phyloP scores from a whole-genome alignment of 2,888 invertebrate species.

The Octodonta nipae region DNA sequence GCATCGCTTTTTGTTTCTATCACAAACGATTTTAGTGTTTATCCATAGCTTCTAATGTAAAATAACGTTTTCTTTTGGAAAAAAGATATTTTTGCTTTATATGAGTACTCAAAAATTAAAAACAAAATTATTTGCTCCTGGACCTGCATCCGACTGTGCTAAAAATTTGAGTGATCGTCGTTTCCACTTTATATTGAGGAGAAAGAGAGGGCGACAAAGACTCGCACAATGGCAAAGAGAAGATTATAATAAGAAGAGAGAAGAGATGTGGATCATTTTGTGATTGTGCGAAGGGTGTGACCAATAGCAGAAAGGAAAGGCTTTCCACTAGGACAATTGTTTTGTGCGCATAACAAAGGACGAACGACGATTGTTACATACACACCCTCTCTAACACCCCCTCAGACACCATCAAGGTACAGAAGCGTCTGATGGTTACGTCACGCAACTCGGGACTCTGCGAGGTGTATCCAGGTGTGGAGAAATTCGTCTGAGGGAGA shows the following conservation, averaged over 20 bases:
- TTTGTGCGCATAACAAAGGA: slow-evolving; percentile 34
- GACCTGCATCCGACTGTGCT: too few species aligned
- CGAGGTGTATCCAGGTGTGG: neutral
- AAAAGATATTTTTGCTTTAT: too few species aligned
- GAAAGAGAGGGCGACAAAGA: too few species aligned
- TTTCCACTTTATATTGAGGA: too few species aligned
- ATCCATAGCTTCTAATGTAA: too few species aligned
- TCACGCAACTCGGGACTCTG: neutral
- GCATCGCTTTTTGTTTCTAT: too few species aligned
- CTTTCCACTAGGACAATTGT: slow-evolving; percentile 37
- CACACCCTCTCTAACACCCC: slow-evolving; percentile 10
- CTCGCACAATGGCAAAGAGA: neutral
- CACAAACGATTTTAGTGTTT: too few species aligned
- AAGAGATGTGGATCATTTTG: slow-evolving; percentile 21
- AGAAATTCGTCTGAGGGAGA: too few species aligned
- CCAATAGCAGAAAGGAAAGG: slow-evolving; percentile 32
- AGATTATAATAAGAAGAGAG: slow-evolving; percentile 3
- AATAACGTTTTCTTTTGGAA: too few species aligned
- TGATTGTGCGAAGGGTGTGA: slow-evolving; percentile 33
- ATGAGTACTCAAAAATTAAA: too few species aligned
- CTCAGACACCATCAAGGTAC: neutral
- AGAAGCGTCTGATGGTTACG: neutral
- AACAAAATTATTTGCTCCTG: too few species aligned
- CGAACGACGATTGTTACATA: slow-evolving; percentile 20
- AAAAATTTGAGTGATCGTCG: too few species aligned